A percentile compares a stretch with the other conserved stretches of the same genome.
phyloP scores from a whole-genome alignment of 2,113 vertebrate genomes.

The Laticauda laticaudata region DNA sequence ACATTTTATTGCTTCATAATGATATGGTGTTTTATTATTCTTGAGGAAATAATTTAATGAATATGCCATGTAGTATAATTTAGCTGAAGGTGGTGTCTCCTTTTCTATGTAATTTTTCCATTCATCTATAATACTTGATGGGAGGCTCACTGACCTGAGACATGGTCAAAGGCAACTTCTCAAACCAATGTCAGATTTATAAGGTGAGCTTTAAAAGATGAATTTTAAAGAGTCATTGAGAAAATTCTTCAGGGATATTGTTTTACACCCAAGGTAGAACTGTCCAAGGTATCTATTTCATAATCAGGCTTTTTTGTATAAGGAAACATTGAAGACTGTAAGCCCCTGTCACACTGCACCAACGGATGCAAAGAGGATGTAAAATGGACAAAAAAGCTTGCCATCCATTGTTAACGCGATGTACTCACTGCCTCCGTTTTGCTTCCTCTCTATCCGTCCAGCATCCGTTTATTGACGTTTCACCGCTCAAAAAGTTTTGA shows the following conservation, averaged over 20 bases:
- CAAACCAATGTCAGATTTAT: slow-evolving; percentile 24
- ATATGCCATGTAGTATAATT: slow-evolving; percentile 46
- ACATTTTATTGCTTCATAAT: slow-evolving; percentile 71
- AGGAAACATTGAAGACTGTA: neutral
- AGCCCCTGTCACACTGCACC: too few species aligned
- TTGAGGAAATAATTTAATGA: slow-evolving; percentile 64
- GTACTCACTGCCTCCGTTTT: too few species aligned
- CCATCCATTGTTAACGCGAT: too few species aligned
- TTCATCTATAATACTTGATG: slow-evolving; percentile 9
- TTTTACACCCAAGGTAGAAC: neutral
- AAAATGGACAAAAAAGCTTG: too few species aligned
- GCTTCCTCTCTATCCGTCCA: too few species aligned
- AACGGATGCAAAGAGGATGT: too few species aligned
- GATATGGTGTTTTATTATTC: slow-evolving; percentile 67
- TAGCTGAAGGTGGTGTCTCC: slow-evolving; percentile 50
- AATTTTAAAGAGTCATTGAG: neutral
- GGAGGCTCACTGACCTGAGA: slow-evolving; percentile 41
- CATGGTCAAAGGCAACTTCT: slow-evolving; percentile 22
- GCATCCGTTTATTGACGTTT: too few species aligned
- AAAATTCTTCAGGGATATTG: neutral
- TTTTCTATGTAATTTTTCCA: slow-evolving; percentile 22
- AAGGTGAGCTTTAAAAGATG: neutral
- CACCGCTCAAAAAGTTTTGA: too few species aligned
- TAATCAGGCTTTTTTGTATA: neutral
- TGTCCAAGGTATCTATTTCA: neutral